Evolutionary conservation across 1,140 invertebrate species (phyloP).

Genomic region (Melanaphis sacchari): DNA sequence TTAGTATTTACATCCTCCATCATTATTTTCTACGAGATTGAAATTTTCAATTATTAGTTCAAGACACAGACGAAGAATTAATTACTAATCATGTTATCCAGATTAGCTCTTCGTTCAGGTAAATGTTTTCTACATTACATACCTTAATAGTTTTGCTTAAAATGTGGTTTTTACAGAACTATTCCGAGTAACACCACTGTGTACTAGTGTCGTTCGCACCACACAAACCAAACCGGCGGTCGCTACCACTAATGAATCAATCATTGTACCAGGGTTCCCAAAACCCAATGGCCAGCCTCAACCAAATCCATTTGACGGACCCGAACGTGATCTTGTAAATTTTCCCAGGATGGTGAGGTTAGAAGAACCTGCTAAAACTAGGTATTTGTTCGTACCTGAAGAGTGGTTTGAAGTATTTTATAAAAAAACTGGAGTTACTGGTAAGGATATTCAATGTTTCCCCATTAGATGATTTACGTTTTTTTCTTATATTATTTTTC

Average conservation of each 20-base stretch:
- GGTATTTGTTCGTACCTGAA: slow-evolving; percentile 89
- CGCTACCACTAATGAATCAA: slow-evolving; percentile 25
- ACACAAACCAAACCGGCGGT: slow-evolving; percentile 42
- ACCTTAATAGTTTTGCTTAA: background rate
- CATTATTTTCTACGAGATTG: too few species aligned
- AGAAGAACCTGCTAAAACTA: slow-evolving; percentile 75
- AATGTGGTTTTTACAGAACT: slow-evolving; percentile 29
- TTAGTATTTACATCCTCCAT: background rate
- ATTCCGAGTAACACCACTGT: slow-evolving; percentile 22
- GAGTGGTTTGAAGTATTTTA: slow-evolving; percentile 95
- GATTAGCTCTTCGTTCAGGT: slow-evolving; percentile 54
- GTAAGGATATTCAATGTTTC: slow-evolving; percentile 62
- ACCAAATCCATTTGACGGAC: slow-evolving; percentile 59
- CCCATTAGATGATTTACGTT: background rate
- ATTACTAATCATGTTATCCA: slow-evolving; percentile 17
- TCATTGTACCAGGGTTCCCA: slow-evolving; percentile 47
- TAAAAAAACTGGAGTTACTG: slow-evolving; percentile 90
- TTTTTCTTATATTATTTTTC: background rate
- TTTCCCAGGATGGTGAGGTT: slow-evolving; percentile 74
- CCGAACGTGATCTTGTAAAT: slow-evolving; percentile 70
- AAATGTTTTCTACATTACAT: background rate
- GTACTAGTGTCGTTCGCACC: background rate
- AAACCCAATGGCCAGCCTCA: slow-evolving; percentile 43
- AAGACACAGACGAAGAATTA: background rate
- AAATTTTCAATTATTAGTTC: background rate